Conservation (phyloP, 2,888 invertebrate species). For the Hybos culiciformis region DNA sequence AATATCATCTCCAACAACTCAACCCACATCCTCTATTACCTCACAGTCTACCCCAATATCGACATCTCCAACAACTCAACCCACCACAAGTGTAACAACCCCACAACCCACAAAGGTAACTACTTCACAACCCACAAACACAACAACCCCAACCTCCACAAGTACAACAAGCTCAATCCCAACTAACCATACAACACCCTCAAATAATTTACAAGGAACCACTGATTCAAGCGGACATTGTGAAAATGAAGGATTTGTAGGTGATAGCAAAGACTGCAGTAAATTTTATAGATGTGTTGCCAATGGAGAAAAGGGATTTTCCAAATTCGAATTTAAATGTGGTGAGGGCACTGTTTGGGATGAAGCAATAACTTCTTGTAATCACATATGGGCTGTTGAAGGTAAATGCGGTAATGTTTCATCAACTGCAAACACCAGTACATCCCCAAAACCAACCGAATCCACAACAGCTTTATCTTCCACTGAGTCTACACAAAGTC, state of each 20-base stretch:
- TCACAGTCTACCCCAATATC: constrained; percentile 10
- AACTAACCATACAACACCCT: constrained; percentile 20
- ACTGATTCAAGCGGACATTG: no score
- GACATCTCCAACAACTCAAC: constrained; percentile 4
- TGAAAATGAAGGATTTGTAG: constrained; percentile 34
- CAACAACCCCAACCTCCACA: background rate
- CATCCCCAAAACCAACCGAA: constrained; percentile 9
- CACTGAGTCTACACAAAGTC: constrained; percentile 6
- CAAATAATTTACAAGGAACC: no score
- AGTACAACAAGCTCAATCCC: constrained; percentile 14
- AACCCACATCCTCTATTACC: constrained; percentile 12
- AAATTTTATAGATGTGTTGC: constrained; percentile 45
- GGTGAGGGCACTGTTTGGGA: constrained; percentile 46
- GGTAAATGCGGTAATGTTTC: no score
- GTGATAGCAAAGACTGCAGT: constrained; percentile 39
- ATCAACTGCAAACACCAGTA: constrained; percentile 1
- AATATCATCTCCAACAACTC: constrained; percentile 15
- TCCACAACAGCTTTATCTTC: constrained; percentile 11
- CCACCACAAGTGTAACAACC: constrained; percentile 13
- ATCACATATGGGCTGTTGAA: no score
- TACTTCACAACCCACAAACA: constrained; percentile 2
- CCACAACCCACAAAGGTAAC: constrained; percentile 9
- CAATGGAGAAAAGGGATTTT: constrained; percentile 33
- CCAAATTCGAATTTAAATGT: constrained; percentile 40
- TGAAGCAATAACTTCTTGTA: constrained; percentile 41